A percentile compares a stretch with the other conserved stretches of the same genome.
phyloP scores from a whole-genome alignment of 2,113 vertebrate genomes.

The Melanocharis versteri region DNA sequence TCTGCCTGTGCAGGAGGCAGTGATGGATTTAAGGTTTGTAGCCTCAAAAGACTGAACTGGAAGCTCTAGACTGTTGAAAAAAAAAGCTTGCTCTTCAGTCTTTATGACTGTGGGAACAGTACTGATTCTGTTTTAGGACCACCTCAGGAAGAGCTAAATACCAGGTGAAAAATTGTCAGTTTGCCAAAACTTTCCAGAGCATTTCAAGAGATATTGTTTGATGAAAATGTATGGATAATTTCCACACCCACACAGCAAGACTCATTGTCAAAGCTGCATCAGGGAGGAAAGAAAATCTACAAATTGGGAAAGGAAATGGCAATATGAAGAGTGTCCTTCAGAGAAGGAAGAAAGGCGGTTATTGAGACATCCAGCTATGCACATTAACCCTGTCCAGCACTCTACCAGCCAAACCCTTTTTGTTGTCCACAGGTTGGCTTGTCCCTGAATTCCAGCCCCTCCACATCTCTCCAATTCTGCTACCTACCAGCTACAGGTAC shows the following conservation, averaged over 20 bases:
- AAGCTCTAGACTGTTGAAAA: not conserved
- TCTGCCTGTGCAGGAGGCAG: not conserved
- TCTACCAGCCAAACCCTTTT: not conserved
- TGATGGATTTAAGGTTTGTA: not conserved
- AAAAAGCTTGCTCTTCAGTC: not conserved
- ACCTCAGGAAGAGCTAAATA: not conserved
- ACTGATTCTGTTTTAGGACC: not conserved
- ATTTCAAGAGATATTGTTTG: not conserved
- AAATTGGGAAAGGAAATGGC: not conserved
- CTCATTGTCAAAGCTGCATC: not conserved
- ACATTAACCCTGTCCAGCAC: not conserved
- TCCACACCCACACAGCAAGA: not conserved
- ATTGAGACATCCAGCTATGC: not conserved
- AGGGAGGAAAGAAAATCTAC: not conserved
- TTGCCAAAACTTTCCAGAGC: not conserved
- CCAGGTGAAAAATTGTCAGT: not conserved
- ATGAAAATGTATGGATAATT: not conserved
- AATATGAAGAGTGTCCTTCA: not conserved
- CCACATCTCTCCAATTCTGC: not conserved
- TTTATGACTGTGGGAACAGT: not conserved
- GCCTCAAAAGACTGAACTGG: not conserved
- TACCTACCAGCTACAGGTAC: not conserved
- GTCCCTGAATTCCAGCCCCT: not conserved
- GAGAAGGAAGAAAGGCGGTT: not conserved
- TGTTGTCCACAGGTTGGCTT: not conserved